phyloP scores from a whole-genome alignment of 2,888 invertebrate species.

The Netelia fuscicornis region DNA sequence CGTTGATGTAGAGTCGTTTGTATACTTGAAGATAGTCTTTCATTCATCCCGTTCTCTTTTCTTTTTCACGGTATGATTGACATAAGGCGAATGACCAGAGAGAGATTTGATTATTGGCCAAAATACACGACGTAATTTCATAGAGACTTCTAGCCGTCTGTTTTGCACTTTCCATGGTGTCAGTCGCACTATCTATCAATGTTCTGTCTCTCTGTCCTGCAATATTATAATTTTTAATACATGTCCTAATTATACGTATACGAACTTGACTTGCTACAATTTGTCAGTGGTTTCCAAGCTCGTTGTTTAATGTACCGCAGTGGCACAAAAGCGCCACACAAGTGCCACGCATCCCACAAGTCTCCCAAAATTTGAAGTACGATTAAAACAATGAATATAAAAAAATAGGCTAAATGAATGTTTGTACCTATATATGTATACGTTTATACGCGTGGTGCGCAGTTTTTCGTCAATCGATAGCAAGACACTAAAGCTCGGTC shows the following conservation, averaged over 20 bases:
- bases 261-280: conserved; percentile 40
- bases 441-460: conserved; percentile 14
- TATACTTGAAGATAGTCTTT: not conserved
- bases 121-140: too few relatives aligned
- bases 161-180: too few relatives aligned
- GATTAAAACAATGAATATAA: conserved; percentile 23
- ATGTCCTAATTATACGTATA: not conserved
- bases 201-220: not conserved
- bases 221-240: not conserved
- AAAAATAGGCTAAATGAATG: conserved; percentile 2
- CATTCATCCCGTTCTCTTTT: conserved; percentile 8
- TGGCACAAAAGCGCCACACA: conserved; percentile 15
- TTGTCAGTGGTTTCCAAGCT: conserved; percentile 45
- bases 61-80: conserved; percentile 4
- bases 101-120: too few relatives aligned
- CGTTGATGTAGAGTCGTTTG: conserved; percentile 3
- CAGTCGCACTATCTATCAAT: too few relatives aligned
- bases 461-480: not conserved
- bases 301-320: not conserved
- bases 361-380: conserved; percentile 33
- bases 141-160: too few relatives aligned
- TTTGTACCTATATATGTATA: not conserved
- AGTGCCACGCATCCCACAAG: not conserved
- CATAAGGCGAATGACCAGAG: too few relatives aligned
- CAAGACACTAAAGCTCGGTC: not conserved